Base-by-base conservation (phyloP, 2,797 vertebrate genomes). In the Brachyalestes nurse region DNA sequence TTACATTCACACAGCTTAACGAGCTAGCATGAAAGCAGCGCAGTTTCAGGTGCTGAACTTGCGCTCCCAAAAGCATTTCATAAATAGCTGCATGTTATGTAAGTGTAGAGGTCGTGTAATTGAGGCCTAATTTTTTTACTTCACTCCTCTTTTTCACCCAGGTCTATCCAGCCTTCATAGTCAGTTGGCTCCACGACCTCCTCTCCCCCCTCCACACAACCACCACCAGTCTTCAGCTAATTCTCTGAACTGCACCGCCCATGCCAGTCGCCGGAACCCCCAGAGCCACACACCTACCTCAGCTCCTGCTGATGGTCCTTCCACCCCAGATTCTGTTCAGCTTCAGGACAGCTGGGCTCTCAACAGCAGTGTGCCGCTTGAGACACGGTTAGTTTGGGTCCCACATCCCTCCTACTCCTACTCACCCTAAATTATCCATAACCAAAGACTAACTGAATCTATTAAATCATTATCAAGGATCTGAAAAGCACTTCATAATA, bases 261-360 rank as follows among this genome's bases (percentile, higher is more conserved):
- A 96, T 80, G 95, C 94, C 55, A 95, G 95, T 17, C 94, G 96
- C 2, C 91, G 96, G 47, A 95, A 95, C 84, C 94, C 94, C 83
- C 95, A 94, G 77, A 95, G 96, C 79, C 95, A 96, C 8, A 93
- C 94, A 0, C 93, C 95, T 0, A 90, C 93, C 0, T 93, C 92
- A 0, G 94, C 92, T 0, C 94, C 95, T 57, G 95, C 94, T 1
- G 96, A 97, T 83, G 93, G 96, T 88, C 95, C 95, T 76, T 96
- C 94, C 82, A 97, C 96, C 0, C 96, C 96, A 0, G 96, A 97
- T 89, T 97, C 96, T 0, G 95, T 97, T 23, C 96, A 97, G 90
- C 94, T 97, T 55, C 96, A 97, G 89, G 96, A 97, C 90, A 96
- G 96, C 91, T 97, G 96, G 96, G 96, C 96, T 79, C 95, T 97